Percentiles rank a stretch among this genome's conserved stretches.
These are phyloP conservation scores for Pseudolaguvia tuberculata DNA, from an alignment of 2,113 vertebrate genomes.

Conservation along the genomic window DNA sequence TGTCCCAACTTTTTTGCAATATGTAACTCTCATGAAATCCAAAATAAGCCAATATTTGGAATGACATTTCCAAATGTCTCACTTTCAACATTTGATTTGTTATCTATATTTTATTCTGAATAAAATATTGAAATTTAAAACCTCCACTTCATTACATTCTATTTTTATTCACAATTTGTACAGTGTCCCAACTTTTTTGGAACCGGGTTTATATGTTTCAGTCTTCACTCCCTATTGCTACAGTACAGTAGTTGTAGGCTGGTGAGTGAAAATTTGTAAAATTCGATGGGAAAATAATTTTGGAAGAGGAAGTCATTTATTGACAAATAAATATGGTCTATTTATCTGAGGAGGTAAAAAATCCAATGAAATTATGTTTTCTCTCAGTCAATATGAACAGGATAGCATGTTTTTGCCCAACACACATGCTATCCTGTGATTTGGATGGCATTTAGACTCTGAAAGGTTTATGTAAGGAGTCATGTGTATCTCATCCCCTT, in stretches of 20 bases:
- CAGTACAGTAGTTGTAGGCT: neutral
- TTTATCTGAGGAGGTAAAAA: neutral
- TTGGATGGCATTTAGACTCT: neutral
- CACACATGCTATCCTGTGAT: constrained; percentile 2
- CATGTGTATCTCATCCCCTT: neutral
- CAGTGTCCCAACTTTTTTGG: too few relatives aligned
- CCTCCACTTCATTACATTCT: too few relatives aligned
- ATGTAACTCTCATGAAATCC: too few relatives aligned
- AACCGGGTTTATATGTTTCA: too few relatives aligned
- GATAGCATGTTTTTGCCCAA: neutral
- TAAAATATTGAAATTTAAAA: too few relatives aligned
- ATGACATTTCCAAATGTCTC: too few relatives aligned
- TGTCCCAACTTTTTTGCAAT: too few relatives aligned
- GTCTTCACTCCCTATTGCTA: neutral
- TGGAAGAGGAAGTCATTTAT: neutral
- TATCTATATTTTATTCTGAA: too few relatives aligned
- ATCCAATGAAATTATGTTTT: neutral
- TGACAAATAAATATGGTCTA: neutral
- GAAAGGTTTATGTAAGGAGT: neutral
- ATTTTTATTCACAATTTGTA: too few relatives aligned
- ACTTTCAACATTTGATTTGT: too few relatives aligned
- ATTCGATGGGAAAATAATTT: neutral
- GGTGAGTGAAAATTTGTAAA: neutral
- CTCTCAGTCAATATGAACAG: neutral
- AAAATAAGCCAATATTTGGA: too few relatives aligned